These are phyloP conservation scores for Drosophila mettleri DNA, from an alignment of 2,888 invertebrate genomes.

Conservation along the genomic window DNA sequence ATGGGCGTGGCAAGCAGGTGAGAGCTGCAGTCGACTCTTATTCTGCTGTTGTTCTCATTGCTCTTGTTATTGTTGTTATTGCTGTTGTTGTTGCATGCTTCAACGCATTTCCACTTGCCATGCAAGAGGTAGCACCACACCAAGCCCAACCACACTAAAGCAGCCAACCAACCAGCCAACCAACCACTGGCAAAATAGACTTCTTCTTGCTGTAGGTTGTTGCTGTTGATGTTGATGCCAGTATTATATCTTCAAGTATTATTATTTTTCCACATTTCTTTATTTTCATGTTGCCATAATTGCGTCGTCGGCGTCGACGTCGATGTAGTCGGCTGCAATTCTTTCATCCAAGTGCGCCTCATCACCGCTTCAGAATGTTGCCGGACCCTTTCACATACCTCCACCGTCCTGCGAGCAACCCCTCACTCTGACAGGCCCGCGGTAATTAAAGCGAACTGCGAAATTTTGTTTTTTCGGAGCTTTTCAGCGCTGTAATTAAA, in stretches of 20 bases:
- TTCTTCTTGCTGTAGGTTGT: slow-evolving; percentile 34
- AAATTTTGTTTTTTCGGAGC: slow-evolving; percentile 65
- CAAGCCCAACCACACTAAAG: slow-evolving; percentile 24
- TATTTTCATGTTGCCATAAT: slow-evolving; percentile 77
- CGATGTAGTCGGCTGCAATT: slow-evolving; percentile 58
- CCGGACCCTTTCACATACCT: slow-evolving; percentile 19
- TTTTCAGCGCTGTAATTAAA: slow-evolving; percentile 79
- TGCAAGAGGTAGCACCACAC: slow-evolving; percentile 42
- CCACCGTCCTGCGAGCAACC: slow-evolving; percentile 6
- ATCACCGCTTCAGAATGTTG: slow-evolving; percentile 57
- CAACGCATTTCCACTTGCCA: slow-evolving; percentile 79
- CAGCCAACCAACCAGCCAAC: slow-evolving; percentile 53
- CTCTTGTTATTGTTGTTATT: slow-evolving; percentile 17
- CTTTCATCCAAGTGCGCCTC: slow-evolving; percentile 79
- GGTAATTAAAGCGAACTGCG: slow-evolving; percentile 76
- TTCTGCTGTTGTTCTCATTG: slow-evolving; percentile 30
- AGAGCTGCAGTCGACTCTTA: slow-evolving; percentile 27
- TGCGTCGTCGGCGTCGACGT: slow-evolving; percentile 53
- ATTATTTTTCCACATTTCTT: slow-evolving; percentile 71
- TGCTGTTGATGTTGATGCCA: slow-evolving; percentile 45
- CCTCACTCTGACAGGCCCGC: slow-evolving; percentile 45
- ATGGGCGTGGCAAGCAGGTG: slow-evolving; percentile 61
- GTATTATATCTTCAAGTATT: slow-evolving; percentile 76
- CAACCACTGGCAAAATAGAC: slow-evolving; percentile 64
- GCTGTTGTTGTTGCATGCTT: slow-evolving; percentile 65